Percentiles rank a stretch among this genome's conserved stretches.
These are phyloP conservation scores for Nomia melanderi DNA, from an alignment of 1,140 invertebrate genomes.

Conservation along the genomic window DNA sequence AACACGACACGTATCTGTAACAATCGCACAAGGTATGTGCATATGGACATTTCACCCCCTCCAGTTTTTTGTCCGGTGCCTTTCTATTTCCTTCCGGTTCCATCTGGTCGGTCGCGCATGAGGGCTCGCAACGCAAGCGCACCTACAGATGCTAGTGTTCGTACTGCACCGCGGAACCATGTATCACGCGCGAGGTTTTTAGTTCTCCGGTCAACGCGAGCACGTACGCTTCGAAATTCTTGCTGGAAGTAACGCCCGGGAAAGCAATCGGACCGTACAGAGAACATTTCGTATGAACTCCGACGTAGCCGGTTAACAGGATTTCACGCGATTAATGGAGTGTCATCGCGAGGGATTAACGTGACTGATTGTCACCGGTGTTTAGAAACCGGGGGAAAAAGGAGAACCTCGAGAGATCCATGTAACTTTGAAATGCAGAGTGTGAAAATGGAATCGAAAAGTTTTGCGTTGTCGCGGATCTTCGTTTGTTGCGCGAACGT, in stretches of 20 bases:
- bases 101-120: conserved; percentile 74
- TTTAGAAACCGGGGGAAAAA: no score
- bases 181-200: conserved; percentile 53
- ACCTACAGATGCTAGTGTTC: conserved; percentile 52
- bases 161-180: conserved; percentile 37
- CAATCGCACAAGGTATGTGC: conserved; percentile 25
- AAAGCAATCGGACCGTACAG: not conserved
- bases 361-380: conserved; percentile 18
- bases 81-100: conserved; percentile 80
- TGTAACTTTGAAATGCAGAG: not conserved
- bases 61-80: conserved; percentile 65
- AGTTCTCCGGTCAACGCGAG: conserved; percentile 58
- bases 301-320: not conserved
- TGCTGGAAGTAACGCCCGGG: not conserved
- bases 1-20: conserved; percentile 30
- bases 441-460: conserved; percentile 67
- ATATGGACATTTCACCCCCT: conserved; percentile 59
- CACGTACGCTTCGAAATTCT: conserved; percentile 42
- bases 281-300: not conserved
- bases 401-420: not conserved
- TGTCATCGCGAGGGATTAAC: conserved; percentile 25
- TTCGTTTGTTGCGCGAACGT: conserved; percentile 78
- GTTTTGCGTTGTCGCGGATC: conserved; percentile 65
- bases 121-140: conserved; percentile 65
- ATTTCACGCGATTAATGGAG: conserved; percentile 19